Base-by-base conservation (phyloP, 2,113 vertebrate species). In the Muntiacus muntjak region DNA sequence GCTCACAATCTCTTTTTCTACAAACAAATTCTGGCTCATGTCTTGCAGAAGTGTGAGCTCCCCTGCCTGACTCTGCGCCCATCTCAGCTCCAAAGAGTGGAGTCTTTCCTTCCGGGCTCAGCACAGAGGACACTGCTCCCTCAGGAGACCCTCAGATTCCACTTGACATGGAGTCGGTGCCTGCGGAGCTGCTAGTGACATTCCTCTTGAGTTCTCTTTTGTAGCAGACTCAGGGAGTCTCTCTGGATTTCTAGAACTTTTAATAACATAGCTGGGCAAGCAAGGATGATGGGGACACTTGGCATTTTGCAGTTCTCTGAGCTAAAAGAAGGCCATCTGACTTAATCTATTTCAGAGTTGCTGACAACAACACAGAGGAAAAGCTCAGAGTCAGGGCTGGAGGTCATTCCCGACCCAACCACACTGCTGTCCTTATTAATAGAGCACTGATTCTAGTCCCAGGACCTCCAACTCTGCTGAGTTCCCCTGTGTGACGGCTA, bases 81-180 rank as follows among this genome's bases (percentile, higher is more conserved):
- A 16, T 26, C 67, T 30, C 25, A 13, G 47, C 54, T 91, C 78
- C 60, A 10, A 13, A 86, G 19, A n/a, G 19, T 9, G 3, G 52
- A 3, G 2, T 40, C 17, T 92, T 54, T 45, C 33, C 64, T 78
- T 67, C 36, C 1, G 26, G 30, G 33, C 62, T 55, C 74, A 33
- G 86, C 30, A 26, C 12, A 23, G 43, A 45, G 36, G n/a, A 6
- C 23, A 6, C 11, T 45, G 82, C 74, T 52, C 23, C 54, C 16
- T 19, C 36, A n/a, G 58, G 4, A 50, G 15, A 15, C 1, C 82
- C 78, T 82, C 58, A 25, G 84, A 6, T 11, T n/a, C 62, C 30
- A 3, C 76, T 67, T 15, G 47, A 6, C 3, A 7, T 1, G 1
- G 54, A 11, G 1, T 13, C 1, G 2, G 33, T 9, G 1, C 25